Base-by-base conservation (phyloP, 2,113 vertebrate genomes). In the Ifrita kowaldi region DNA sequence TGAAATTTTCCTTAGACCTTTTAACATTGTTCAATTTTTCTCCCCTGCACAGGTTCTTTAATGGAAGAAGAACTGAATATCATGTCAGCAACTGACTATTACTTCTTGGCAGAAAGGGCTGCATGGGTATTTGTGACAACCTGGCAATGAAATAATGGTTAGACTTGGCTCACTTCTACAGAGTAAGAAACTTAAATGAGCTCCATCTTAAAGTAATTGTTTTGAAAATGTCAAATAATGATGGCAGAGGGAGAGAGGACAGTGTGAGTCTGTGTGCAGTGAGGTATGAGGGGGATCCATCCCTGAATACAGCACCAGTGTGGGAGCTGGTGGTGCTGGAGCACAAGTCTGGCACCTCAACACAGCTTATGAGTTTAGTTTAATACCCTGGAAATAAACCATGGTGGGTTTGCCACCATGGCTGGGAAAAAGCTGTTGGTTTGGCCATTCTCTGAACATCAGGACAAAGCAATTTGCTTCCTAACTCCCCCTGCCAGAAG, bases 61-160 rank as follows among this genome's bases (percentile, higher is more conserved):
- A 84, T 89, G 90, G 94, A 67, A 94, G 84, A 90, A 53, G 55
- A 60, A 71, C 57, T 32, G 81, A 80, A 20, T 88, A 85, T 90
- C 92, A 84, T 65, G 64, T 92, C 95, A 92, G 96, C 78, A 91
- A 60, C 23, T 70, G 79, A 57, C 95, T 95, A 68, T 87, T 89
- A 92, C 69, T 49, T 63, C 86, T 68, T 73, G 70, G 74, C 83
- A 84, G 86, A 79, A 95, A 92, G 90, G 83, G 79, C 93, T 95
- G 83, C 92, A 86, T 41, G 75, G 85, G 83, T 90, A 93, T 67
- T 97, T 95, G 79, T 91, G 90, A 95, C 92, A 96, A 92, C 30
- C 80, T 52, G 57, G 93, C 92, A 90, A 86, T 75, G 93, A 89
- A 96, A 92, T 87, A 95, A 92, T 74, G 90, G 75, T 26, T 85